Conservation (phyloP, 1,140 invertebrate species). For the Lucilia sericata region DNA sequence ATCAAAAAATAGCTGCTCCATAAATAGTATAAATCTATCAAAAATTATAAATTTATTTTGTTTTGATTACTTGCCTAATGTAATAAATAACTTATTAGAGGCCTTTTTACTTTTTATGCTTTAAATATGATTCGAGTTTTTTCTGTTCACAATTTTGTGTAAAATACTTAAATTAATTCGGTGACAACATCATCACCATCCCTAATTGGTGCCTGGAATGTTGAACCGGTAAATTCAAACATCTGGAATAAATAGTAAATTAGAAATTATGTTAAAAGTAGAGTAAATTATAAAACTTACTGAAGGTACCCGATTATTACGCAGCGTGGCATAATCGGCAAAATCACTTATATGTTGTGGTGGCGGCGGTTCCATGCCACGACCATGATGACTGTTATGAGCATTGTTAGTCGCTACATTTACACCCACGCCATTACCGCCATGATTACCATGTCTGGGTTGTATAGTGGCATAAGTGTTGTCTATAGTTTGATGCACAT, state of each 20-base stretch:
- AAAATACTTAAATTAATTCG: constrained; percentile 73
- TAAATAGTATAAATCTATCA: not conserved
- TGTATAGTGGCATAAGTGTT: constrained; percentile 91
- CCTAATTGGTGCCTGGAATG: constrained; percentile 78
- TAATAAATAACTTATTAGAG: not conserved
- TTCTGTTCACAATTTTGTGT: not conserved
- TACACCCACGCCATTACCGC: constrained; percentile 57
- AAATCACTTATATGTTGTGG: constrained; percentile 70
- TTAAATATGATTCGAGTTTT: not conserved
- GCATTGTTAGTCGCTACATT: constrained; percentile 46
- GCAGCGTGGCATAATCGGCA: constrained; percentile 79
- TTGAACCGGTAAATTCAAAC: constrained; percentile 75
- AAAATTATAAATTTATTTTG: not conserved
- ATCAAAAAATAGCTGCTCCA: constrained; percentile 5
- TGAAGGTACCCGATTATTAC: constrained; percentile 64
- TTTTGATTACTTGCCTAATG: not conserved
- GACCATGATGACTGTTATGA: constrained; percentile 42
- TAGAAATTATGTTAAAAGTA: not conserved
- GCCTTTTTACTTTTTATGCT: not conserved
- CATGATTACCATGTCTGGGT: constrained; percentile 70
- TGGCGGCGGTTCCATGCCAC: constrained; percentile 45
- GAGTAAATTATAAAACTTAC: constrained; percentile 49
- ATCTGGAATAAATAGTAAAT: constrained; percentile 49
- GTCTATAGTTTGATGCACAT: constrained; percentile 70
- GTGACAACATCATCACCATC: constrained; percentile 77